Evolutionary conservation across 2,888 invertebrate genomes (phyloP), one percentile per base, ranked within the genome.

Genomic region (Sthenelais limicola): DNA sequence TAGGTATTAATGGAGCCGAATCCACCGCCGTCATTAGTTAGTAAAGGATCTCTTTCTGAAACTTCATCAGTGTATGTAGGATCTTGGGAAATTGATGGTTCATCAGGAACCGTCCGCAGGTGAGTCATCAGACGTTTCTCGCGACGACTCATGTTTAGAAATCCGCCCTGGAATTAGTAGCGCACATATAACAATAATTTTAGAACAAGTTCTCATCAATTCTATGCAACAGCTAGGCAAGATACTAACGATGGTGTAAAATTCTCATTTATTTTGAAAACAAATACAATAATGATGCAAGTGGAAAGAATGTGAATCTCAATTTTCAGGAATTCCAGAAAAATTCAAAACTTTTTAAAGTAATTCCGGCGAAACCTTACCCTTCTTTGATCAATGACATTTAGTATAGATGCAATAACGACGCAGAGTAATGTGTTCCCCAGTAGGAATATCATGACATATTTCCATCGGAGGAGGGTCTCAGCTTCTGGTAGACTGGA

Each of bases 371-470:
- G n/a, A n/a, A n/a, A n/a, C n/a, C 80, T 66, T 78, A 88, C 87
- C 84, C 77, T 82, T 76, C 72, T 80, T 26, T 75, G 81, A 74
- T 88, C 87, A 32, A 79, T 78, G 32, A 85, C 74, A 73, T 86
- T 87, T 2, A 88, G 80, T 49, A 82, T 68, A 26, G 82, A 56
- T 9, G 85, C 78, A 12, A 81, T 78, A 0, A 76, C 76, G 9
- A 86, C 82, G 79, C 87, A 87, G 24, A 83, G 81, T 12, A 87
- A 73, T 7, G 81, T 78, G 75, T 88, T 88, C 33, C 76, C 82
- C 54, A 88, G 76, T n/a, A 88, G 77, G 75, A 84, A 88, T 56
- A 88, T 84, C 87, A 88, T 87, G 12, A 87, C 87, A 79, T 81
- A 85, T 73, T 86, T 85, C 88, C 88, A 88, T 62, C 82, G 77